Evolutionary conservation across 2,888 invertebrate species (phyloP).

Genomic region (Nebria brevicollis): DNA sequence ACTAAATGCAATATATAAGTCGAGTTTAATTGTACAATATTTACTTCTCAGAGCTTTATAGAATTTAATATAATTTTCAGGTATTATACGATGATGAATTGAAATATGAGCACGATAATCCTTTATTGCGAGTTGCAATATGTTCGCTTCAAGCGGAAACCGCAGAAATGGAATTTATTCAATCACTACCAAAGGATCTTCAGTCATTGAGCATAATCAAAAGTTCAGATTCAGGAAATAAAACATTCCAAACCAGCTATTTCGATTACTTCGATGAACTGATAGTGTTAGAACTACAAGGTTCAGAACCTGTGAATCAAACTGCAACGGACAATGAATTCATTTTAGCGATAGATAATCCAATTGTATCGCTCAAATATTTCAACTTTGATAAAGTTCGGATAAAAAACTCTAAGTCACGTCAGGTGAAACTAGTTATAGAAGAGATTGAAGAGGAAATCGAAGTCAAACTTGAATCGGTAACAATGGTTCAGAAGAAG

Average conservation of each 20-base stretch:
- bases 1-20: no score
- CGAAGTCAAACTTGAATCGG: conserved; percentile 57
- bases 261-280: conserved; percentile 65
- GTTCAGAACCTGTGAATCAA: conserved; percentile 60
- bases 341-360: conserved; percentile 64
- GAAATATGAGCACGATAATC: conserved; percentile 60
- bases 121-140: conserved; percentile 65
- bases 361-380: conserved; percentile 63
- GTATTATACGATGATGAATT: conserved; percentile 62
- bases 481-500: conserved; percentile 58
- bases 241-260: conserved; percentile 62
- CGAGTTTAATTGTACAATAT: no score
- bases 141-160: conserved; percentile 66
- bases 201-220: conserved; percentile 70
- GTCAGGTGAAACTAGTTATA: conserved; percentile 61
- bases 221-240: conserved; percentile 65
- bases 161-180: conserved; percentile 61
- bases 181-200: conserved; percentile 63
- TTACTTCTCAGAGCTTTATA: no score
- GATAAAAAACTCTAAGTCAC: conserved; percentile 56
- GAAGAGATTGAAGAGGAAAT: conserved; percentile 59
- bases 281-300: conserved; percentile 70
- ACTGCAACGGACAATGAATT: conserved; percentile 56
- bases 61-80: conserved; percentile 53
- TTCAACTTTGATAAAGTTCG: conserved; percentile 66